These are phyloP conservation scores for Griposia aprilina DNA, from an alignment of 2,888 invertebrate species.

Conservation along the genomic window DNA sequence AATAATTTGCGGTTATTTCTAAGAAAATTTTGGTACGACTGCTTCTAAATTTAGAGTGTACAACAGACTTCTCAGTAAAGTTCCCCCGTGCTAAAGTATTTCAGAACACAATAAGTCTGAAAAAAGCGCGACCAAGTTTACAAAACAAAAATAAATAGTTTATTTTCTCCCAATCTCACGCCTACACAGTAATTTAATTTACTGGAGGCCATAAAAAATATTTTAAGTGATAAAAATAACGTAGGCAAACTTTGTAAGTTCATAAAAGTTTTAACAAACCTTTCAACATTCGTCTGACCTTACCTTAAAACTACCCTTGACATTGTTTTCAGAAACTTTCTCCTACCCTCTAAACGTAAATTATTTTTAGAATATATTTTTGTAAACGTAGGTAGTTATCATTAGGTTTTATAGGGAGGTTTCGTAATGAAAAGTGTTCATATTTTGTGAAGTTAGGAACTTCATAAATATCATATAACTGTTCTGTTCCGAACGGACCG, in stretches of 20 bases:
- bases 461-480: constrained; percentile 64
- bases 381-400: constrained; percentile 57
- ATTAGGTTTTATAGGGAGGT: constrained; percentile 63
- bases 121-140: not conserved
- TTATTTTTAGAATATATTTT: constrained; percentile 59
- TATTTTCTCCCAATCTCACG: constrained; percentile 24
- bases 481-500: constrained; percentile 26
- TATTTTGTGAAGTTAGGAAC: constrained; percentile 65
- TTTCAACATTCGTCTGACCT: constrained; percentile 38
- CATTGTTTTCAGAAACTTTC: constrained; percentile 43
- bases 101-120: not conserved
- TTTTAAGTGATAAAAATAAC: constrained; percentile 34
- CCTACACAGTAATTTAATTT: constrained; percentile 25
- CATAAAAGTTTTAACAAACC: constrained; percentile 44
- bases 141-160: constrained; percentile 17
- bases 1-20: constrained; percentile 10
- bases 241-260: constrained; percentile 30
- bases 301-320: constrained; percentile 45
- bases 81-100: constrained; percentile 7
- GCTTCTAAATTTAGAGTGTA: not conserved
- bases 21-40: no score
- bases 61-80: not conserved
- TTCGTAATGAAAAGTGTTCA: constrained; percentile 66
- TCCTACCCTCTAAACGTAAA: constrained; percentile 22
- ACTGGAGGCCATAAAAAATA: constrained; percentile 18